Conservation (phyloP, 2,888 invertebrate genomes). For the Girardia tigrina region DNA sequence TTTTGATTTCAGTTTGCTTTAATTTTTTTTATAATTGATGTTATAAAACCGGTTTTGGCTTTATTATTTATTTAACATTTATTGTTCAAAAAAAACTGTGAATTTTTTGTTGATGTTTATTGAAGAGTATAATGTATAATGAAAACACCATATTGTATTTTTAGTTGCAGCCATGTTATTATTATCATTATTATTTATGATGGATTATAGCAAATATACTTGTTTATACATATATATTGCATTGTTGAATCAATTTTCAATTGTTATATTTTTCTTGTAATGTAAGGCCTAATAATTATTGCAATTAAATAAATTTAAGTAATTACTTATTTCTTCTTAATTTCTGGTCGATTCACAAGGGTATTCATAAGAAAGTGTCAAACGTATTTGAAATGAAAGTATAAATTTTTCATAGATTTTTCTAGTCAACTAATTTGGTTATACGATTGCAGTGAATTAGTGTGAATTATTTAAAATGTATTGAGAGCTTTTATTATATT, state of each 20-base stretch:
- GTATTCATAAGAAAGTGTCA: too few relatives aligned
- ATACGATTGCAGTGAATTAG: too few relatives aligned
- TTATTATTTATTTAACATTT: neutral
- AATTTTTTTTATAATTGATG: neutral
- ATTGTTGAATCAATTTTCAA: neutral
- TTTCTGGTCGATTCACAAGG: too few relatives aligned
- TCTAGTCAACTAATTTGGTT: too few relatives aligned
- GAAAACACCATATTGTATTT: neutral
- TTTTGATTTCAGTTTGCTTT: conserved; percentile 23
- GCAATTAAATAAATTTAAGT: conserved; percentile 1
- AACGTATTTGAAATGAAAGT: too few relatives aligned
- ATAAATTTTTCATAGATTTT: too few relatives aligned
- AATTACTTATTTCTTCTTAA: neutral
- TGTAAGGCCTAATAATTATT: conserved; percentile 15
- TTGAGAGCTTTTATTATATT: too few relatives aligned
- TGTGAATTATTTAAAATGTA: too few relatives aligned
- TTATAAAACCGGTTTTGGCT: conserved; percentile 5
- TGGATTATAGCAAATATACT: conserved; percentile 23
- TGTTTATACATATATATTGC: neutral
- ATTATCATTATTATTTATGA: neutral
- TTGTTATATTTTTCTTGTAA: neutral
- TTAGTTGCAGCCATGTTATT: conserved; percentile 1
- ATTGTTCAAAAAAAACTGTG: neutral
- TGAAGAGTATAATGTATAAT: conserved; percentile 12
- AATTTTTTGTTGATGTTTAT: conserved; percentile 15